phyloP scores from a whole-genome alignment of 2,888 invertebrate genomes.

The Clistopyga incitator region DNA sequence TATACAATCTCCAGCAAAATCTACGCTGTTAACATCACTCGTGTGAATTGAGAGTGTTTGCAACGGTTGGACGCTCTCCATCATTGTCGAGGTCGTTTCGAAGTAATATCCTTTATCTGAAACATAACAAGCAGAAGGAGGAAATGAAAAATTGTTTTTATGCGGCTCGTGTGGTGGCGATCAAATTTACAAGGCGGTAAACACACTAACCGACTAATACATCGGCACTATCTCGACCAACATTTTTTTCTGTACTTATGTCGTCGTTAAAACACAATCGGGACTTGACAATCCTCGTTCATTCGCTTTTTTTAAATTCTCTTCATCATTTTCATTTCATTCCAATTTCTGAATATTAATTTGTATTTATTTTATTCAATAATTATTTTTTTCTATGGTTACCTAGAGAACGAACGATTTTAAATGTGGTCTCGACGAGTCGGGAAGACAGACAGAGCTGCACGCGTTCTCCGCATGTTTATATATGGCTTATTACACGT shows the following conservation, averaged over 20 bases:
- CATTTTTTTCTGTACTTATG: not conserved
- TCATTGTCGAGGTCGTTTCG: conserved; percentile 54
- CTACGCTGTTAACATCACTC: conserved; percentile 88
- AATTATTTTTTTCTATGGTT: no score
- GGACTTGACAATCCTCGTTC: conserved; percentile 6
- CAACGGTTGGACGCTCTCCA: conserved; percentile 77
- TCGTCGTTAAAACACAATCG: not conserved
- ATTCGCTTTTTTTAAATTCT: no score
- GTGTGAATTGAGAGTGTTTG: conserved; percentile 86
- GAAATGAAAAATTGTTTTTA: not conserved
- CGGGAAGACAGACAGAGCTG: not conserved
- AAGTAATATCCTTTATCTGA: conserved; percentile 31
- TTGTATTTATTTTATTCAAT: no score
- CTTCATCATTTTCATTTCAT: no score
- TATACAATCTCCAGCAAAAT: conserved; percentile 87
- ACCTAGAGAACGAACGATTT: not conserved
- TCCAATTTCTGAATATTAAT: no score
- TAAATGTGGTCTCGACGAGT: not conserved
- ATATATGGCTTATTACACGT: not conserved
- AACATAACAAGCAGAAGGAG: not conserved
- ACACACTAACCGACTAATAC: not conserved
- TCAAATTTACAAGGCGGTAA: not conserved
- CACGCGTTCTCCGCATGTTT: not conserved
- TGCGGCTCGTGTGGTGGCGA: not conserved
- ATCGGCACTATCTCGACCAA: not conserved